Percentiles rank a stretch among this genome's conserved stretches.
phyloP scores from a whole-genome alignment of 2,113 vertebrate genomes.

The Plecotus auritus region DNA sequence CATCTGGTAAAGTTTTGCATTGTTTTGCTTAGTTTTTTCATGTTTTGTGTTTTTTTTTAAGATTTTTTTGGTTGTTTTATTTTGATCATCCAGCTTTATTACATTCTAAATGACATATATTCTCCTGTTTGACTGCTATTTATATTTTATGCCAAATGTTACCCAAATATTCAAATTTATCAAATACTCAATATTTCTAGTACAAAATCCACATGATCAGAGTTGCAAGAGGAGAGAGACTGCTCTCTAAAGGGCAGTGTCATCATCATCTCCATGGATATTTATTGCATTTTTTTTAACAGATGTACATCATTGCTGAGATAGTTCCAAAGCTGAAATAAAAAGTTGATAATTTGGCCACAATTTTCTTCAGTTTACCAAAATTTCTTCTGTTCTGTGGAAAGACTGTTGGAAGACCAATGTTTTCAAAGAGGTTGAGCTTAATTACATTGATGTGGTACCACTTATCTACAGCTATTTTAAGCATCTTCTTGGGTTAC shows the following conservation, averaged over 20 bases:
- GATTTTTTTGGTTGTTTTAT: background rate
- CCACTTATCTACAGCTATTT: conserved; percentile 60
- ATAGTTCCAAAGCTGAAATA: background rate
- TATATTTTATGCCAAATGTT: background rate
- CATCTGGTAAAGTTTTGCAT: background rate
- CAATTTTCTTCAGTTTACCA: conserved; percentile 25
- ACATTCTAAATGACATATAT: background rate
- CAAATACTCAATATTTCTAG: background rate
- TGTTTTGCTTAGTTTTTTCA: background rate
- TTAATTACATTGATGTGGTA: conserved; percentile 21
- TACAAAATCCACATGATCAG: background rate
- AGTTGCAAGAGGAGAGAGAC: background rate
- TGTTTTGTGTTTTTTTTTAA: no score
- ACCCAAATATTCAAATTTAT: background rate
- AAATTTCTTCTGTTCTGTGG: background rate
- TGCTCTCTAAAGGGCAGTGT: background rate
- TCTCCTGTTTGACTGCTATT: background rate
- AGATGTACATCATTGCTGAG: background rate
- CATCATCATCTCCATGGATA: background rate
- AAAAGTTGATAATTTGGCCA: background rate
- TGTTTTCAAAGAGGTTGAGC: background rate
- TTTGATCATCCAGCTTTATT: background rate
- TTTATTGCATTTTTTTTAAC: background rate
- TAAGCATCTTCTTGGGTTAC: conserved; percentile 52
- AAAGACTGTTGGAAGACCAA: background rate